Evolutionary conservation across 2,888 invertebrate species (phyloP).

Genomic region (Polia nebulosa): DNA sequence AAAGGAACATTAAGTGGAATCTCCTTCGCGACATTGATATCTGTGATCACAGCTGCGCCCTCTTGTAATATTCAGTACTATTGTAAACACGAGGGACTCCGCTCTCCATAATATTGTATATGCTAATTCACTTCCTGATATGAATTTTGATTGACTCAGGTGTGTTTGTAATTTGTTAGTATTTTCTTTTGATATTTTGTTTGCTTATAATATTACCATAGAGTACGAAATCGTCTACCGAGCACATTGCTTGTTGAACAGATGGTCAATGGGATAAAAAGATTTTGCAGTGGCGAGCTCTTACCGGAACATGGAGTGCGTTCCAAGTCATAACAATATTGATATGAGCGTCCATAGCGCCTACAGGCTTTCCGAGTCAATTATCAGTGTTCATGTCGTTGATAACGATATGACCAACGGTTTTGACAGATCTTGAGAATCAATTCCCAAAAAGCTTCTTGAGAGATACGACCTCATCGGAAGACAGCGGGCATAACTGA

Average conservation of each 20-base stretch:
- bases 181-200: neutral
- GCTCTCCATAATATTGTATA: conserved; percentile 21
- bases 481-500: no score
- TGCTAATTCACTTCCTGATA: conserved; percentile 43
- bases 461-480: no score
- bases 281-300: neutral
- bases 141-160: conserved; percentile 39
- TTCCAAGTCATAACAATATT: no score
- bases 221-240: neutral
- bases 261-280: neutral
- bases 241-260: no score
- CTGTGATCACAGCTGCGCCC: neutral
- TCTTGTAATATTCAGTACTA: conserved; percentile 18
- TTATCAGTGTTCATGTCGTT: no score
- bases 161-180: conserved; percentile 7
- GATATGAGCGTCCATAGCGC: no score
- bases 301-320: no score
- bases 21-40: neutral
- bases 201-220: neutral
- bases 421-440: no score
- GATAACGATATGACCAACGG: no score
- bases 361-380: no score
- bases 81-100: neutral
- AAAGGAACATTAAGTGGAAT: conserved; percentile 1
- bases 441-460: no score